phyloP scores from a whole-genome alignment of 2,113 vertebrate genomes.

The Triplophysa rosa region DNA sequence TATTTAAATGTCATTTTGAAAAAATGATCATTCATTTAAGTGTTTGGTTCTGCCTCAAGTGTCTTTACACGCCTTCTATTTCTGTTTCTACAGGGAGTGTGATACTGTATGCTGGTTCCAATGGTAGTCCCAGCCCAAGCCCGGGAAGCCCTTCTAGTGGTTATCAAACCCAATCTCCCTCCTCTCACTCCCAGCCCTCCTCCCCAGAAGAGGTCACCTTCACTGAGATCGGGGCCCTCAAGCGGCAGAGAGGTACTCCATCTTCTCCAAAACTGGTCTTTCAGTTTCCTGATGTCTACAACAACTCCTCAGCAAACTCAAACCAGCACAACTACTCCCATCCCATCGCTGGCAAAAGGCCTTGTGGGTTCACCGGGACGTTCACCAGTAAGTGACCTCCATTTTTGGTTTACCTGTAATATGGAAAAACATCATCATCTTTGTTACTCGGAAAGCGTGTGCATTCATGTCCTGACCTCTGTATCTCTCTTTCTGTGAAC shows the following conservation, averaged over 20 bases:
- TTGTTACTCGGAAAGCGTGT: not conserved
- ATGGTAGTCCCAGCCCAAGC: conserved; percentile 73
- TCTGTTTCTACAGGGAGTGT: conserved; percentile 63
- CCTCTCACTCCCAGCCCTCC: conserved; percentile 77
- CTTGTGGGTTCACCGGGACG: conserved; percentile 68
- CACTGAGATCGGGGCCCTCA: conserved; percentile 73
- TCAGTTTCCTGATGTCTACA: conserved; percentile 77
- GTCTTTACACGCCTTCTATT: not conserved
- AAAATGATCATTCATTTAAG: too few species aligned
- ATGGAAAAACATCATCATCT: too few species aligned
- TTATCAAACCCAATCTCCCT: conserved; percentile 79
- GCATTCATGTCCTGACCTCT: not conserved
- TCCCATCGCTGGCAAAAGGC: conserved; percentile 70
- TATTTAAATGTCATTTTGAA: too few species aligned
- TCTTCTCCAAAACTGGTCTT: conserved; percentile 74
- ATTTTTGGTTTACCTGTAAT: not conserved
- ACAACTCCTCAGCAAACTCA: conserved; percentile 52
- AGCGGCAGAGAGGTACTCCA: conserved; percentile 58
- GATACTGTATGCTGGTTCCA: conserved; percentile 76
- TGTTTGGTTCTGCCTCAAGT: not conserved
- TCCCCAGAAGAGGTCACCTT: conserved; percentile 79
- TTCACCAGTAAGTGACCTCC: conserved; percentile 71
- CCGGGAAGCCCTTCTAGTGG: conserved; percentile 79
- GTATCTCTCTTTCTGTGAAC: conserved; percentile 24
- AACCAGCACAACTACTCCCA: conserved; percentile 68